These are phyloP conservation scores for Paratilapia polleni DNA, from an alignment of 2,113 vertebrate species.

Conservation along the genomic window DNA sequence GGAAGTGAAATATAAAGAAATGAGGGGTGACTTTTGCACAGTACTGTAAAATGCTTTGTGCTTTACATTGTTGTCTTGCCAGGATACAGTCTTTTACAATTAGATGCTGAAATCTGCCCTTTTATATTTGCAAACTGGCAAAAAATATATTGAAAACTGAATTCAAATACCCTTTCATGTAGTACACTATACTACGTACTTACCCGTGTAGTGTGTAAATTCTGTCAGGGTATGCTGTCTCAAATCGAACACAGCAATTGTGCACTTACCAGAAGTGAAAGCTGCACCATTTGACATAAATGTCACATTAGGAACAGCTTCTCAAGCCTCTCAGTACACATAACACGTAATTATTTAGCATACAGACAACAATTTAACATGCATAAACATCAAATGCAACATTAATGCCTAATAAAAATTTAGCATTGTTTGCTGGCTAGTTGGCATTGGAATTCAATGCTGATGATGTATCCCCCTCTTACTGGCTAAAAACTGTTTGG, in stretches of 20 bases:
- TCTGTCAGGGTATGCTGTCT: not conserved
- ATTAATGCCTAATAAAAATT: not conserved
- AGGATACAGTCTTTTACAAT: not conserved
- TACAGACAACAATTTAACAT: not conserved
- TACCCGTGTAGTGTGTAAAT: not conserved
- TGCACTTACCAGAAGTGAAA: not conserved
- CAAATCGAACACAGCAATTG: not conserved
- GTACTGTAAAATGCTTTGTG: too few relatives aligned
- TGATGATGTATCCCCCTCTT: not conserved
- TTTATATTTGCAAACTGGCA: not conserved
- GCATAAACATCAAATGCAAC: not conserved
- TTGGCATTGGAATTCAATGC: not conserved
- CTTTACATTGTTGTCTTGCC: not conserved
- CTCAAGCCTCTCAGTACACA: not conserved
- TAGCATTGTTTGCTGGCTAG: not conserved
- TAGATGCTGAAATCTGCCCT: not conserved
- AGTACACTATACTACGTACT: accelerated
- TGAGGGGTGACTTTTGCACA: too few relatives aligned
- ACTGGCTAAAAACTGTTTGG: not conserved
- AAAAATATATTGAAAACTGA: accelerated
- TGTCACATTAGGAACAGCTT: not conserved
- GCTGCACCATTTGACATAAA: not conserved
- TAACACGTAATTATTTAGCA: not conserved
- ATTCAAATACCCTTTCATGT: not conserved
- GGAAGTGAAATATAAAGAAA: too few relatives aligned